Conservation (phyloP, 2,797 vertebrate genomes). For the Gymnothorax javanicus region DNA sequence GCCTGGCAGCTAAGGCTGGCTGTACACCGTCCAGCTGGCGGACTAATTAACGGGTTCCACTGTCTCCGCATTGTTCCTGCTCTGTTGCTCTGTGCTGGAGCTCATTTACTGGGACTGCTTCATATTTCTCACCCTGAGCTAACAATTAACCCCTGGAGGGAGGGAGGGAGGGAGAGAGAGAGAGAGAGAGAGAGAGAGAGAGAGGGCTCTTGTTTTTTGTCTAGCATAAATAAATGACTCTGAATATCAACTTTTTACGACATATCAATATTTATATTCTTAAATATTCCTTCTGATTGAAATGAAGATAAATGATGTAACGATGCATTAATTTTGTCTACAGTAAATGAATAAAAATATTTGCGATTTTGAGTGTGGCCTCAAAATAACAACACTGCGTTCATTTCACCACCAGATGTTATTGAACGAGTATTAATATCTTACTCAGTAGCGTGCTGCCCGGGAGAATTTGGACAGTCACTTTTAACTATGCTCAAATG, state of each 20-base stretch:
- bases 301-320: background rate
- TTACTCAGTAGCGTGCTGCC: background rate
- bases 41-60: background rate
- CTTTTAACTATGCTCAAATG: too few species aligned
- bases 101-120: background rate
- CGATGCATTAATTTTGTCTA: background rate
- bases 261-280: background rate
- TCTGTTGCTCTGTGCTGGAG: background rate
- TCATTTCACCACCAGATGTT: background rate
- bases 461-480: background rate
- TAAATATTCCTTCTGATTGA: background rate
- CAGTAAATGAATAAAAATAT: slow-evolving; percentile 1
- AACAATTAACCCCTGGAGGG: background rate
- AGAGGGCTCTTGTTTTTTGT: too few species aligned
- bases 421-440: background rate
- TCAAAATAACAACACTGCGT: background rate
- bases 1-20: background rate
- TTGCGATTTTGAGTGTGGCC: background rate
- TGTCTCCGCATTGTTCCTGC: background rate
- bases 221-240: too few species aligned
- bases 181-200: too few species aligned
- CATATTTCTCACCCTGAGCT: background rate
- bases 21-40: background rate
- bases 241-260: background rate
- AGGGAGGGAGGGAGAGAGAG: background rate